These are phyloP conservation scores for Drosophila colorata DNA, from an alignment of 2,888 invertebrate species.

Conservation along the genomic window DNA sequence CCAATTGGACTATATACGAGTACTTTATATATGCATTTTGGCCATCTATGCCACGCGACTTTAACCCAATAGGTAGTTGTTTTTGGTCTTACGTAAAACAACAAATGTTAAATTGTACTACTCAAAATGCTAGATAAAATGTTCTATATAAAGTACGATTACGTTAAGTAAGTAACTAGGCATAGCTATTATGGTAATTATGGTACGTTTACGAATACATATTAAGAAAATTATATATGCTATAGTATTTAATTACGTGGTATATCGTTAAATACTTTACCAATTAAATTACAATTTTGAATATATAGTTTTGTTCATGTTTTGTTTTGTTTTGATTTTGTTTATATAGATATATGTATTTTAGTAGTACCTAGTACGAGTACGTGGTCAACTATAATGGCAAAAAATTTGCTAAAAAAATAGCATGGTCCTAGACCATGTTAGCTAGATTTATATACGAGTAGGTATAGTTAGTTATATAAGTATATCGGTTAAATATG, in stretches of 20 bases:
- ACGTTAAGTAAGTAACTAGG: constrained; percentile 63
- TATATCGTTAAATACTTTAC: constrained; percentile 63
- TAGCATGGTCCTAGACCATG: constrained; percentile 72
- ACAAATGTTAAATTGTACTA: constrained; percentile 73
- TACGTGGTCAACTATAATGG: constrained; percentile 74
- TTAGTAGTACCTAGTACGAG: constrained; percentile 50
- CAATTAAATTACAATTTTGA: constrained; percentile 59
- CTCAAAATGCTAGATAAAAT: constrained; percentile 75
- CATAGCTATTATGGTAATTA: constrained; percentile 57
- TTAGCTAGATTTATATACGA: constrained; percentile 73
- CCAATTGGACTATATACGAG: constrained; percentile 38
- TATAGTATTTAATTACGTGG: constrained; percentile 43
- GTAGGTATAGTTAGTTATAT: constrained; percentile 68
- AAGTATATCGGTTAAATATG: constrained; percentile 78
- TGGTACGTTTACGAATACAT: constrained; percentile 55
- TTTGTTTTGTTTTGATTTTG: constrained; percentile 31
- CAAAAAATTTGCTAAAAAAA: constrained; percentile 71
- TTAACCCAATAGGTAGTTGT: constrained; percentile 41
- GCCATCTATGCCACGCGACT: constrained; percentile 35
- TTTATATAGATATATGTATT: not conserved
- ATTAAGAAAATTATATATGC: constrained; percentile 58
- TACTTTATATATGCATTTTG: constrained; percentile 34
- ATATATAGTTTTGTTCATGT: constrained; percentile 19
- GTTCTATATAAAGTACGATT: constrained; percentile 59
- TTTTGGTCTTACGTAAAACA: constrained; percentile 52